Evolutionary conservation across 2,888 invertebrate species (phyloP).

Genomic region (Adineta ricciae): DNA sequence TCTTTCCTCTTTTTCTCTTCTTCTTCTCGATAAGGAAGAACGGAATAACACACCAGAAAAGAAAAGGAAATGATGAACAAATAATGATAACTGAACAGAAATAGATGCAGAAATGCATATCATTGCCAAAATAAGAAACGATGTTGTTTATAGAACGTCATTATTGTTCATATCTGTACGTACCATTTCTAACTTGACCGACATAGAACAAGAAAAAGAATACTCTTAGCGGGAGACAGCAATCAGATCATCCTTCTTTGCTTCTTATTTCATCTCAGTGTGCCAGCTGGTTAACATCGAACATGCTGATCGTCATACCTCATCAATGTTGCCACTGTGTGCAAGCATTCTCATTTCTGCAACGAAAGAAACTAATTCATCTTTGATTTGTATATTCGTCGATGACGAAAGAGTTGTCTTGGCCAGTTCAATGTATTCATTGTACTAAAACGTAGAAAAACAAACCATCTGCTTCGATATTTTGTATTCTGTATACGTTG

Average conservation of each 20-base stretch:
- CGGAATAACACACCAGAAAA: background rate
- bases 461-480: background rate
- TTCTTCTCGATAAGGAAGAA: background rate
- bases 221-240: background rate
- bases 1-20: background rate
- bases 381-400: background rate
- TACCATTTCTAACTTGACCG: background rate
- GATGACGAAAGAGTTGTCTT: background rate
- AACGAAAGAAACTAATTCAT: background rate
- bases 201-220: background rate
- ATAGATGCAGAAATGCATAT: background rate
- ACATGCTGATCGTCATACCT: background rate
- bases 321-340: background rate
- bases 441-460: background rate
- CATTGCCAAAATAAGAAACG: background rate
- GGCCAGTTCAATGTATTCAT: background rate
- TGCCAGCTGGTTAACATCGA: slow-evolving; percentile 11
- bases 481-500: background rate
- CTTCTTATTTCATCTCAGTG: background rate
- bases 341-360: background rate
- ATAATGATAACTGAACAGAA: background rate
- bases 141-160: slow-evolving; percentile 3
- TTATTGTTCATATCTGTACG: background rate
- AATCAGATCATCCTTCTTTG: background rate
- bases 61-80: slow-evolving; percentile 22